phyloP scores from a whole-genome alignment of 2,113 vertebrate genomes.

The Platysternon megacephalum region DNA sequence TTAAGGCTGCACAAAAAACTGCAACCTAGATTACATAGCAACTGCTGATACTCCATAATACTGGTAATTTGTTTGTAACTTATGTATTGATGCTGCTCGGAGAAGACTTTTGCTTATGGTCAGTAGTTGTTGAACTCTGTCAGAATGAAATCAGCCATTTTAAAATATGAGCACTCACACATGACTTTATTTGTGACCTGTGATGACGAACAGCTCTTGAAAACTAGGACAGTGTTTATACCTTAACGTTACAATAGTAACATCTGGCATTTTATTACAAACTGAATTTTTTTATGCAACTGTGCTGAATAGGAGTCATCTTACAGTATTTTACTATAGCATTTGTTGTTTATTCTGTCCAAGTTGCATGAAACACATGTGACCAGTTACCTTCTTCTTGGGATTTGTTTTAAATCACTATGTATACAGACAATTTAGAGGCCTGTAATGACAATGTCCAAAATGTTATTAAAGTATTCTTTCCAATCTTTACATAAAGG shows the following conservation, averaged over 20 bases:
- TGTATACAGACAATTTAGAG: background rate
- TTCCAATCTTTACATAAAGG: background rate
- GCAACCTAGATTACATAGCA: background rate
- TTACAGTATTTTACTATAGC: background rate
- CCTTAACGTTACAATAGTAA: background rate
- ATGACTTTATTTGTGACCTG: background rate
- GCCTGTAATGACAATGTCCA: background rate
- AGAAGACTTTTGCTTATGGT: background rate
- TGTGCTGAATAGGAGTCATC: background rate
- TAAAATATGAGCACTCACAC: background rate
- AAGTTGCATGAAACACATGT: too few relatives aligned
- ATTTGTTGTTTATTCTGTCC: background rate
- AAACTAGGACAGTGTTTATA: background rate
- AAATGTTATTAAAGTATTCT: background rate
- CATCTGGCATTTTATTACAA: background rate
- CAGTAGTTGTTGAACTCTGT: background rate
- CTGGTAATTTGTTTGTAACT: background rate
- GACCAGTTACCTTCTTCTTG: background rate
- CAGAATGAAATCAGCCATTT: background rate
- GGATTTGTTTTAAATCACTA: background rate
- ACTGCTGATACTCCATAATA: background rate
- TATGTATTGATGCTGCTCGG: background rate
- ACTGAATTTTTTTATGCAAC: background rate
- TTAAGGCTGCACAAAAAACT: background rate
- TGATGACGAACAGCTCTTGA: background rate